A percentile compares a stretch with the other conserved stretches of the same genome.
Evolutionary conservation across 2,797 vertebrate species (phyloP).

Genomic region (Poecilia gillii): DNA sequence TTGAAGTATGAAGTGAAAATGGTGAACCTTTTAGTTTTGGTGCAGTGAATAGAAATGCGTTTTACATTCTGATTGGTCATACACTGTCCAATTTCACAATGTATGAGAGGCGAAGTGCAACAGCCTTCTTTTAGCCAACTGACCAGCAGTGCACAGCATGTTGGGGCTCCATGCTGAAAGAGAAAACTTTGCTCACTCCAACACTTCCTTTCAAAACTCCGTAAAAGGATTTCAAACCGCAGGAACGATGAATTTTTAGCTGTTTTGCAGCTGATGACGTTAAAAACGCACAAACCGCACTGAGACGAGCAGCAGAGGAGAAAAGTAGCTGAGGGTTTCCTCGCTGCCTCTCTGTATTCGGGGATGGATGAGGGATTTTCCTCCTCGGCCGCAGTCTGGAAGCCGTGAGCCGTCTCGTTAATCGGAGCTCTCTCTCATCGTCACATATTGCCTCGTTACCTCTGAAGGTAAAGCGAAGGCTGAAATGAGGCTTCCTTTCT

Average conservation of each 20-base stretch:
- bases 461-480: neutral
- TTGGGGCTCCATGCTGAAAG: neutral
- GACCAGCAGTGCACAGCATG: neutral
- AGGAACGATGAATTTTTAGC: neutral
- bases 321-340: constrained; percentile 24
- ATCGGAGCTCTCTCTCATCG: neutral
- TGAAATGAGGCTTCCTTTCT: constrained; percentile 7
- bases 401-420: neutral
- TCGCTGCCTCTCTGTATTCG: neutral
- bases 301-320: neutral
- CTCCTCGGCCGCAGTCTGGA: constrained; percentile 1
- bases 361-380: constrained; percentile 12
- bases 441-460: constrained; percentile 8
- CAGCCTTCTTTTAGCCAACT: neutral
- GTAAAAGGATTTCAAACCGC: neutral
- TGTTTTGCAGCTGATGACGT: neutral
- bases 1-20: neutral
- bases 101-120: neutral
- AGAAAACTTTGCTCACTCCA: neutral
- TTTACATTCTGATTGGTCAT: neutral
- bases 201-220: neutral
- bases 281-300: neutral
- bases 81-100: neutral
- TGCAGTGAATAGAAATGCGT: neutral
- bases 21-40: neutral